phyloP scores from a whole-genome alignment of 2,888 invertebrate species.

The Lumbricus terrestris region DNA sequence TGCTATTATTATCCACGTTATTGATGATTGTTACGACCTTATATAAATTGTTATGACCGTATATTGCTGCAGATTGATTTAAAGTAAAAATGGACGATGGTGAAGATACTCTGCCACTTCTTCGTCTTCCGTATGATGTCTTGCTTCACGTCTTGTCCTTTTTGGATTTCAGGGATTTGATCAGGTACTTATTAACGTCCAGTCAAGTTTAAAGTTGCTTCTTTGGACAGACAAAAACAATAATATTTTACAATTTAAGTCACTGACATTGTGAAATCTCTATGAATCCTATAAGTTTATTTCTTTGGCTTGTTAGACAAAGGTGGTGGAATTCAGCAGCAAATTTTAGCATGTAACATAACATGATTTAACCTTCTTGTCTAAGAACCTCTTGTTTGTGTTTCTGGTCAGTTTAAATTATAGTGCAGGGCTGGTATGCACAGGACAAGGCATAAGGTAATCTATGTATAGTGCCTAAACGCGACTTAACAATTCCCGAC shows the following conservation, averaged over 20 bases:
- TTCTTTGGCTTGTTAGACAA: too few species aligned
- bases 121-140: slow-evolving; percentile 3
- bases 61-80: not conserved
- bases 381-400: not conserved
- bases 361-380: not conserved
- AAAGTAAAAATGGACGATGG: not conserved
- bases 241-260: not conserved
- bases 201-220: not conserved
- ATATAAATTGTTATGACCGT: too few species aligned
- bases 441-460: too few species aligned
- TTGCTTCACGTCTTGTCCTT: not conserved
- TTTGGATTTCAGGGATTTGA: not conserved
- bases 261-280: too few species aligned
- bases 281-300: too few species aligned
- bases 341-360: not conserved
- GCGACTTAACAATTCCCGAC: too few species aligned
- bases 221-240: not conserved
- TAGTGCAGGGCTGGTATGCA: too few species aligned
- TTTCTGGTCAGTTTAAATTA: too few species aligned
- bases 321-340: not conserved
- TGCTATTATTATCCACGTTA: too few species aligned
- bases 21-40: not conserved
- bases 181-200: not conserved
- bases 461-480: too few species aligned
- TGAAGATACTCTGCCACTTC: not conserved